phyloP scores from a whole-genome alignment of 2,797 vertebrate species.

The Perdix hodgsoniae region DNA sequence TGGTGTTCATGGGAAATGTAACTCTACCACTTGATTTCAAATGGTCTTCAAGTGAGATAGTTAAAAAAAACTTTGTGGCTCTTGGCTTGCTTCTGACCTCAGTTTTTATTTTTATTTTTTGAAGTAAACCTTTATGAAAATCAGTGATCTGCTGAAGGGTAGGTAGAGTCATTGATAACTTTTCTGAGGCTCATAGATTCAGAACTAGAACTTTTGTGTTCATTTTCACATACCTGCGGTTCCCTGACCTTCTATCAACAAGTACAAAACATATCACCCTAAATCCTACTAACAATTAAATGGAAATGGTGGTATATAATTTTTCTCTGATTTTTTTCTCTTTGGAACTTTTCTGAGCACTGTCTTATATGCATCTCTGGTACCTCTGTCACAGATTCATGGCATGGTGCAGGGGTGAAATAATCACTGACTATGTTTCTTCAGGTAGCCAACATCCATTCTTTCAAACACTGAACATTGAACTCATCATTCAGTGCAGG shows the following conservation, averaged over 20 bases:
- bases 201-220: neutral
- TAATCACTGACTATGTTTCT: neutral
- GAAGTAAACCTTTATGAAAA: neutral
- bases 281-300: rapidly evolving
- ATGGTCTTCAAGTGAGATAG: neutral
- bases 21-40: neutral
- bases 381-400: neutral
- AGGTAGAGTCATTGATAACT: neutral
- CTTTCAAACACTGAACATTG: neutral
- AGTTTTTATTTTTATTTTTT: neutral
- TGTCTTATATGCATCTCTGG: neutral
- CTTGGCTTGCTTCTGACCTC: neutral
- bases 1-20: neutral
- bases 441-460: neutral
- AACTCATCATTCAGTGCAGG: neutral
- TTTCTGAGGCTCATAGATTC: neutral
- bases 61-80: neutral
- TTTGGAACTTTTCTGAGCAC: neutral
- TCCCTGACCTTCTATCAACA: neutral
- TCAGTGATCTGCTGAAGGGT: neutral
- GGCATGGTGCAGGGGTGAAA: neutral
- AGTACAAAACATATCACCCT: neutral
- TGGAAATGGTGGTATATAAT: neutral
- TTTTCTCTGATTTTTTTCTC: neutral
- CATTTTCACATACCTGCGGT: neutral